Evolutionary conservation across 2,797 vertebrate genomes (phyloP).

Genomic region (Erithacus rubecula): DNA sequence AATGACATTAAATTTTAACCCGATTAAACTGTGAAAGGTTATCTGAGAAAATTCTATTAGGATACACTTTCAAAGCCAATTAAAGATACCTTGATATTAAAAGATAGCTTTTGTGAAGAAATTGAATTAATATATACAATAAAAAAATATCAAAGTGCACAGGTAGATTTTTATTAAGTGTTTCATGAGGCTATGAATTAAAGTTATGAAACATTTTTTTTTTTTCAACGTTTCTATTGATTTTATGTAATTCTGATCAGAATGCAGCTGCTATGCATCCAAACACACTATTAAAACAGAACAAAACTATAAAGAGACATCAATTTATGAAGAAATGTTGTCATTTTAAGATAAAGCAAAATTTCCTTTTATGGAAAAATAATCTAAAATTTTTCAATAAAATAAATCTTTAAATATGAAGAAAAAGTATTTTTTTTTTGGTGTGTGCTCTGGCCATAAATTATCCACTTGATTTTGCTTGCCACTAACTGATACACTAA

Average conservation of each 20-base stretch:
- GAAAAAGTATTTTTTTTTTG: background rate
- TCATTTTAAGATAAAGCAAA: background rate
- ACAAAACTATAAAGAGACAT: background rate
- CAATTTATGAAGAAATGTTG: background rate
- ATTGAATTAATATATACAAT: constrained; percentile 22
- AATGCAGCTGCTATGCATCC: background rate
- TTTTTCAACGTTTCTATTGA: background rate
- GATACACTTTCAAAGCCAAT: constrained; percentile 50
- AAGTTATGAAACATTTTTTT: background rate
- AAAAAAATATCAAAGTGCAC: background rate
- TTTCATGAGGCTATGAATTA: background rate
- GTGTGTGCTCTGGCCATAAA: background rate
- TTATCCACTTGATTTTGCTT: background rate
- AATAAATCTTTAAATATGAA: background rate
- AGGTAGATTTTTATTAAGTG: background rate
- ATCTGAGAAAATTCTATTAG: constrained; percentile 60
- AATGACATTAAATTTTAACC: constrained; percentile 74
- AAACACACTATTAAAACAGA: background rate
- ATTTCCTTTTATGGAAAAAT: background rate
- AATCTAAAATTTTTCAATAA: background rate
- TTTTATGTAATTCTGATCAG: background rate
- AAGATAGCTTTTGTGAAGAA: constrained; percentile 27
- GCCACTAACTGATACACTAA: background rate
- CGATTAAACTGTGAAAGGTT: constrained; percentile 65
- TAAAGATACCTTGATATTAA: constrained; percentile 3